These are phyloP conservation scores for Abrostola triplasia DNA, from an alignment of 2,888 invertebrate genomes.

Conservation along the genomic window DNA sequence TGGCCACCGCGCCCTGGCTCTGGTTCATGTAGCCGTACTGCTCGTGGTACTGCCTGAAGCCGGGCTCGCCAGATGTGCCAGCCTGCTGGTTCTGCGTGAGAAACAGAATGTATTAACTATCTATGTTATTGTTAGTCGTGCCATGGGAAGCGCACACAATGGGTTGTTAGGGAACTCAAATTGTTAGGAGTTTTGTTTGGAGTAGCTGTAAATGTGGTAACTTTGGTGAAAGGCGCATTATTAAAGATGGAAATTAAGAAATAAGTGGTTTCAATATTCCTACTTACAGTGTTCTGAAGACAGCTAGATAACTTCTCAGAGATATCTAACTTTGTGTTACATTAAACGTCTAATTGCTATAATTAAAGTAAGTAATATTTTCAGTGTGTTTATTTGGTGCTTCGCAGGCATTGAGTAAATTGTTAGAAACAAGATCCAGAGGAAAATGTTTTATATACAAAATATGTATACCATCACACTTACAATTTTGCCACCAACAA, in stretches of 20 bases:
- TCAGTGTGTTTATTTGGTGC: too few relatives aligned
- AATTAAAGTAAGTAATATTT: too few relatives aligned
- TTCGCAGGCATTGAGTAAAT: too few relatives aligned
- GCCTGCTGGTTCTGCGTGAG: constrained; percentile 85
- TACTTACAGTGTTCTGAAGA: not conserved
- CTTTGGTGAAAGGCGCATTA: constrained; percentile 63
- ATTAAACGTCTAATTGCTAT: too few relatives aligned
- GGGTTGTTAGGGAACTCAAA: constrained; percentile 65
- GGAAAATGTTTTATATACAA: too few relatives aligned
- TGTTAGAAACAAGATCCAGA: too few relatives aligned
- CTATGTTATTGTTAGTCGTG: constrained; percentile 61
- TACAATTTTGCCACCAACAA: too few relatives aligned
- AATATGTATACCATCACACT: too few relatives aligned
- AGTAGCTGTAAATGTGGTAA: constrained; percentile 63
- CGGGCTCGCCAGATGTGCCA: constrained; percentile 77
- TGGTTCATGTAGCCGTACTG: constrained; percentile 86
- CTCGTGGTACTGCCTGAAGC: constrained; percentile 87
- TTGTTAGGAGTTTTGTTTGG: constrained; percentile 58
- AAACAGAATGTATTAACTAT: constrained; percentile 55
- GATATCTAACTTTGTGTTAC: too few relatives aligned
- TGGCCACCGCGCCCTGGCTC: constrained; percentile 74
- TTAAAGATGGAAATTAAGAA: constrained; percentile 50
- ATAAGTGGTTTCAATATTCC: constrained; percentile 27
- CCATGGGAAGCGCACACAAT: constrained; percentile 74
- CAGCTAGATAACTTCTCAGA: too few relatives aligned